phyloP scores from a whole-genome alignment of 2,113 vertebrate genomes.

The Marmota flaviventris region DNA sequence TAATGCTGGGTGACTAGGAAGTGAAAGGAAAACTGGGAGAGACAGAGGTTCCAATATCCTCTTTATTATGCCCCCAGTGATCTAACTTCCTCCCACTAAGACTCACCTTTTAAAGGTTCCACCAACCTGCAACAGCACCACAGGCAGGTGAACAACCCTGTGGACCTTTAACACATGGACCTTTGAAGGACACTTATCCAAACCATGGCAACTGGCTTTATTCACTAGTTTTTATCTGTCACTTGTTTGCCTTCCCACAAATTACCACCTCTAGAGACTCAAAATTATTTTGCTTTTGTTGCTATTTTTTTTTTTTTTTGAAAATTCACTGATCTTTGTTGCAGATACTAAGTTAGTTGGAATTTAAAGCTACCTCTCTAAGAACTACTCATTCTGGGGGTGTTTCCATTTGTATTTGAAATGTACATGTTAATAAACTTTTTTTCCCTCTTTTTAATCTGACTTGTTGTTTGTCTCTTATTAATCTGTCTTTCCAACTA shows the following conservation, averaged over 20 bases:
- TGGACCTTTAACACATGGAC: not conserved
- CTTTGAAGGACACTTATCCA: not conserved
- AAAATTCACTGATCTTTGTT: not conserved
- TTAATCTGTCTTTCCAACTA: not conserved
- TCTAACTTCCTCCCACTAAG: not conserved
- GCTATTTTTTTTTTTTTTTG: not conserved
- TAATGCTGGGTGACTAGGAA: not conserved
- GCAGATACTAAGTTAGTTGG: not conserved
- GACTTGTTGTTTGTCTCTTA: not conserved
- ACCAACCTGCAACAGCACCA: no score
- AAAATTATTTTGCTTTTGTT: not conserved
- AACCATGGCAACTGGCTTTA: no score
- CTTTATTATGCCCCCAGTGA: not conserved
- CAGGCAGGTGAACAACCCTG: not conserved
- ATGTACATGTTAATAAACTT: not conserved
- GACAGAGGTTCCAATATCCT: accelerated
- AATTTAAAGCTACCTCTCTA: no score
- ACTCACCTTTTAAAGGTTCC: not conserved
- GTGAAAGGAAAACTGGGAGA: not conserved
- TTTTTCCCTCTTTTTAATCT: not conserved
- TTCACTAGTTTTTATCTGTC: not conserved
- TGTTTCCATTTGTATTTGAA: not conserved
- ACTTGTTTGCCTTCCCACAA: not conserved
- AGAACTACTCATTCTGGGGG: not conserved
- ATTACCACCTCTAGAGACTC: not conserved